These are phyloP conservation scores for Lutjanus campechanus DNA, from an alignment of 2,797 vertebrate species.

Conservation along the genomic window DNA sequence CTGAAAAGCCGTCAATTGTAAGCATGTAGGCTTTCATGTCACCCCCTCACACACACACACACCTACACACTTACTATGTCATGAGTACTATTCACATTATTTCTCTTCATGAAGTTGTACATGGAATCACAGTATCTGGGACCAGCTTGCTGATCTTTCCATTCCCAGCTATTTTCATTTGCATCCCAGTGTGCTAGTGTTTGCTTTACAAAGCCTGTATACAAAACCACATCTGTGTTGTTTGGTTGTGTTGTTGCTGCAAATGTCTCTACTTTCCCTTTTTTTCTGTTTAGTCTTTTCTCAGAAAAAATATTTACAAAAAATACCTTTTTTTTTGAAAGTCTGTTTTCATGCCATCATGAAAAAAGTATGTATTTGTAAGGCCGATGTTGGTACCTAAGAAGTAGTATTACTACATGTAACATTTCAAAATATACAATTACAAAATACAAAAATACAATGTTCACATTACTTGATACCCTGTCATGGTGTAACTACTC, in stretches of 20 bases:
- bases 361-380: too few relatives aligned
- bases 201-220: conserved; percentile 18
- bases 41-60: neutral
- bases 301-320: too few relatives aligned
- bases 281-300: neutral
- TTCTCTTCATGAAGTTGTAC: neutral
- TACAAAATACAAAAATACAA: too few relatives aligned
- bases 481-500: neutral
- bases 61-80: neutral
- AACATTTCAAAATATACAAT: neutral
- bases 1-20: neutral
- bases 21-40: neutral
- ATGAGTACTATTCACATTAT: neutral
- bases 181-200: conserved; percentile 1
- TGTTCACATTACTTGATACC: neutral
- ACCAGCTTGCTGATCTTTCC: neutral
- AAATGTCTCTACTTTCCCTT: neutral
- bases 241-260: conserved; percentile 2
- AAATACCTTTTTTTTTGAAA: too few relatives aligned
- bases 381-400: neutral
- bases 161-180: conserved; percentile 33
- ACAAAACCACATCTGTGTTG: conserved; percentile 13
- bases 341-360: too few relatives aligned
- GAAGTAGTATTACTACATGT: neutral
- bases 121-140: conserved; percentile 9